A percentile compares a stretch with the other conserved stretches of the same genome.
These are phyloP conservation scores for Lomographa bimaculata DNA, from an alignment of 2,888 invertebrate genomes.

Conservation along the genomic window DNA sequence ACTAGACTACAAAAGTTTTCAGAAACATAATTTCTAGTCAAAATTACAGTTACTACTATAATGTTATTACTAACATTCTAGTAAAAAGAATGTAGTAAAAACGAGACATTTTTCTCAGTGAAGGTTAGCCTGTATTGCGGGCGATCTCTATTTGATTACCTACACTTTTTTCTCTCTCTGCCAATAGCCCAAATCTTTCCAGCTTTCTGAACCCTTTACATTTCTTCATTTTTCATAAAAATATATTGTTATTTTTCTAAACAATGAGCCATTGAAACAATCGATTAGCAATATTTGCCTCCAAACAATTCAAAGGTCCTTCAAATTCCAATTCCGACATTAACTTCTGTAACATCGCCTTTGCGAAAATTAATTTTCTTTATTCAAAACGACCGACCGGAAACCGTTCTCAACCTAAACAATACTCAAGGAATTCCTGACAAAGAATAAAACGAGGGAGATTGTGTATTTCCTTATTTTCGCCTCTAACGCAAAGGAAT, in stretches of 20 bases:
- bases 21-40: too few relatives aligned
- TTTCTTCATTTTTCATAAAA: too few relatives aligned
- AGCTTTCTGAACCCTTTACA: neutral
- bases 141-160: too few relatives aligned
- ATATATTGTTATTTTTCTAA: too few relatives aligned
- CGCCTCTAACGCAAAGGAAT: conserved; percentile 33
- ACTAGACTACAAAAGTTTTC: too few relatives aligned
- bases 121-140: too few relatives aligned
- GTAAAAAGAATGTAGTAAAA: too few relatives aligned
- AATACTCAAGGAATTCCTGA: conserved; percentile 34
- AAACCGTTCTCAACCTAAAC: conserved; percentile 34
- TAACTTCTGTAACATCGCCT: conserved; percentile 31
- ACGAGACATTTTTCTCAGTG: too few relatives aligned
- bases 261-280: conserved; percentile 1
- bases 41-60: too few relatives aligned
- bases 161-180: too few relatives aligned
- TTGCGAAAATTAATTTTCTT: conserved; percentile 35
- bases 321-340: conserved; percentile 18
- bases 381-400: conserved; percentile 36
- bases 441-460: conserved; percentile 28
- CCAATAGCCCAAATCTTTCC: too few relatives aligned
- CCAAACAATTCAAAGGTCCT: conserved; percentile 18
- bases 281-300: conserved; percentile 13
- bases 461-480: conserved; percentile 33
- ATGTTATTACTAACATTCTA: too few relatives aligned